Evolutionary conservation across 2,888 invertebrate genomes (phyloP).

Genomic region (Homarus gammarus): DNA sequence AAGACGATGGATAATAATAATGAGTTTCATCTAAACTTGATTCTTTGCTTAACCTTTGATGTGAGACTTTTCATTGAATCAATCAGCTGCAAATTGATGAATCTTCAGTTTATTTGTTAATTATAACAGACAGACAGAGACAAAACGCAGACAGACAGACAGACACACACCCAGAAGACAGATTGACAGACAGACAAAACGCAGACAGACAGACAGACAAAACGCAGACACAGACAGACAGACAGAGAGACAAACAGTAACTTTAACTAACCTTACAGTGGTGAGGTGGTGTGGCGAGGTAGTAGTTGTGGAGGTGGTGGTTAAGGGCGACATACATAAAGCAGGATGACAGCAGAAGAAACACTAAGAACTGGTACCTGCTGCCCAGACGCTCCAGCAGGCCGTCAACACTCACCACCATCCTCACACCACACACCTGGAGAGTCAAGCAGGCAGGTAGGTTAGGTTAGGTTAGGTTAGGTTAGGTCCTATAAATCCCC

Average conservation of each 20-base stretch:
- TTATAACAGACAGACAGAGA: no score
- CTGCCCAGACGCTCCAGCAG: constrained; percentile 62
- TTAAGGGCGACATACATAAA: constrained; percentile 64
- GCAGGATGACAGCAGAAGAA: constrained; percentile 54
- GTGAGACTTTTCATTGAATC: no score
- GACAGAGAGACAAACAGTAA: no score
- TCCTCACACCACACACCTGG: not conserved
- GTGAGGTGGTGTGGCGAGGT: constrained; percentile 70
- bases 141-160: not conserved
- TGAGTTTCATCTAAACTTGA: no score
- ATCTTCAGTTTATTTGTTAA: no score
- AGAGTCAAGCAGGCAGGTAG: not conserved
- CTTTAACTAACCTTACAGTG: constrained; percentile 63
- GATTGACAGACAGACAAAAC: no score
- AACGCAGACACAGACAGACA: no score
- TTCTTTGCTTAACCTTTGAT: no score
- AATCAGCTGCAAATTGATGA: no score
- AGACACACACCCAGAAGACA: not conserved
- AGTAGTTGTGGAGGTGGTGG: constrained; percentile 61
- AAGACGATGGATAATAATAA: no score
- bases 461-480: not conserved
- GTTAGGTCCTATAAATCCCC: no score
- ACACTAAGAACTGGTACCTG: constrained; percentile 66
- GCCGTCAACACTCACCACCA: constrained; percentile 60
- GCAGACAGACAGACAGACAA: no score